Conservation (phyloP, 2,113 vertebrate genomes). For the Smithornis capensis region DNA sequence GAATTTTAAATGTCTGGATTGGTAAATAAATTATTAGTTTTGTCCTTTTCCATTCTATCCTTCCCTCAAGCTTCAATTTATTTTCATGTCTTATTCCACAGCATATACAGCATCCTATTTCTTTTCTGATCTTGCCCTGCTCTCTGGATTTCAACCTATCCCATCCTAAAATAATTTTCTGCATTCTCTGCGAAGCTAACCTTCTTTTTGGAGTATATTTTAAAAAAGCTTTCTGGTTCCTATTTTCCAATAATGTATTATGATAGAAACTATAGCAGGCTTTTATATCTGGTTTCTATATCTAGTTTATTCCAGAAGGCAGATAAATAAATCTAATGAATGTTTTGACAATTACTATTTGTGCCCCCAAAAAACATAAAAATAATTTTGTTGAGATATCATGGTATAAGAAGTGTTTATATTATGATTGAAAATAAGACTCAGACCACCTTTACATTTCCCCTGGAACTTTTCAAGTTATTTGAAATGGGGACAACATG, state of each 20-base stretch:
- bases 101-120: background rate
- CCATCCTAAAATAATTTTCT: background rate
- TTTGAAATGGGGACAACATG: accelerated
- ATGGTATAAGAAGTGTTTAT: background rate
- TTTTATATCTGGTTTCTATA: background rate
- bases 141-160: background rate
- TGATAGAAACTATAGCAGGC: background rate
- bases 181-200: background rate
- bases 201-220: background rate
- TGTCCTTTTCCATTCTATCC: background rate
- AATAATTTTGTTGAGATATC: background rate
- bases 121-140: background rate
- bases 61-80: slow-evolving; percentile 31
- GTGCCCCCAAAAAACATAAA: background rate
- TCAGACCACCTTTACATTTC: background rate
- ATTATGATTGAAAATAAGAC: background rate
- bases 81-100: slow-evolving; percentile 11
- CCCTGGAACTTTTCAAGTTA: background rate
- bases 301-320: background rate
- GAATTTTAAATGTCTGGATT: background rate
- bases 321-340: background rate
- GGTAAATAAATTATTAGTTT: slow-evolving; percentile 51
- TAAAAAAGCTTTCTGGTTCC: background rate
- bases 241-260: background rate
- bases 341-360: background rate